Conservation (phyloP, 1,140 invertebrate species). For the Grapholita molesta region DNA sequence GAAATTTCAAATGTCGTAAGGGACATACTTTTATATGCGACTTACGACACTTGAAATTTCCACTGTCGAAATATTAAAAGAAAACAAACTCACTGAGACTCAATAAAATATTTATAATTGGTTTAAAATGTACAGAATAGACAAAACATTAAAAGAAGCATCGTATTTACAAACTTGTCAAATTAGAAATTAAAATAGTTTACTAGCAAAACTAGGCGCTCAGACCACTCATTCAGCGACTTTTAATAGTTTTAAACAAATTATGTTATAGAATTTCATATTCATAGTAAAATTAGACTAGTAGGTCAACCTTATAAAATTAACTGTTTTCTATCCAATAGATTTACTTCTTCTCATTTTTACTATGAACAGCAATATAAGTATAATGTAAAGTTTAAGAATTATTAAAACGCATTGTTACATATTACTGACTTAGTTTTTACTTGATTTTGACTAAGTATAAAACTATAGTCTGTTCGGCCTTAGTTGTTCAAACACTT, state of each 20-base stretch:
- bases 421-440: not conserved
- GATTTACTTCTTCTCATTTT: not conserved
- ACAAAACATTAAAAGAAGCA: conserved; percentile 23
- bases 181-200: conserved; percentile 18
- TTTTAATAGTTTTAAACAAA: not conserved
- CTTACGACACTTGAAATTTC: no score
- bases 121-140: conserved; percentile 36
- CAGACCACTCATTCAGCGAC: not conserved
- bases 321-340: not conserved
- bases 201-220: conserved; percentile 34
- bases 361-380: not conserved
- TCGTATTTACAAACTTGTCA: conserved; percentile 26
- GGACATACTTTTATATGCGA: no score
- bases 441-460: not conserved
- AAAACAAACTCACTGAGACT: conserved; percentile 4
- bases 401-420: not conserved
- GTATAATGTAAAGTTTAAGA: not conserved
- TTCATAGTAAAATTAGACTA: not conserved
- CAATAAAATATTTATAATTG: conserved; percentile 35
- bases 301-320: not conserved
- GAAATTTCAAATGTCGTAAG: no score
- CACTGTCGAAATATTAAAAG: not conserved
- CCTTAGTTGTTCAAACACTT: no score
- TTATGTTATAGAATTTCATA: not conserved
- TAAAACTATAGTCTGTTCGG: no score